Conservation (phyloP, 2,113 vertebrate species). For the Acanthochromis polyacanthus region DNA sequence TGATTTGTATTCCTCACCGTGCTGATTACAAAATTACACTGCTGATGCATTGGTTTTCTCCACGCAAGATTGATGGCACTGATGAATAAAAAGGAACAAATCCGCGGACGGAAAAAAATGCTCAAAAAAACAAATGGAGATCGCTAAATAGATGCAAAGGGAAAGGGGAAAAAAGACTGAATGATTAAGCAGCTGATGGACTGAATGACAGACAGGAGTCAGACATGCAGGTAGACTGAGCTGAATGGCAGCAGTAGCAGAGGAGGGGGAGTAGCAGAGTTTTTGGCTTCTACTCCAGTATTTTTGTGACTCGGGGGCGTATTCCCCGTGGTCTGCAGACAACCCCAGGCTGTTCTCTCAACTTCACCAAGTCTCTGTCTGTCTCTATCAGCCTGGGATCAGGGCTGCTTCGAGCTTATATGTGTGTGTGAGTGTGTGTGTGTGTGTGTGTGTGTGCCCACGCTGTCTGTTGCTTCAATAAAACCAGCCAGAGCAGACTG, state of each 20-base stretch:
- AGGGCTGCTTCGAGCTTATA: constrained; percentile 64
- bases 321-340: constrained; percentile 79
- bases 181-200: constrained; percentile 50
- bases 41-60: constrained; percentile 81
- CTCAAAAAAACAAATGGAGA: constrained; percentile 14
- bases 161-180: constrained; percentile 34
- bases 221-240: constrained; percentile 47
- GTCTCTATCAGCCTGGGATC: constrained; percentile 79
- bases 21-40: constrained; percentile 84
- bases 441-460: constrained; percentile 58
- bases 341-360: constrained; percentile 82
- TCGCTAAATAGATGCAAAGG: constrained; percentile 50
- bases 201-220: constrained; percentile 60
- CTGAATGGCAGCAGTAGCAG: constrained; percentile 43
- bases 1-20: constrained; percentile 82
- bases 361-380: constrained; percentile 77
- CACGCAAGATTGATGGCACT: constrained; percentile 76
- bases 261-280: constrained; percentile 23
- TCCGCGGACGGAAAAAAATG: constrained; percentile 21
- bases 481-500: constrained; percentile 77
- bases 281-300: constrained; percentile 57
- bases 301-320: constrained; percentile 75
- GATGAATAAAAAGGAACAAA: constrained; percentile 68
- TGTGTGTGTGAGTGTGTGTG: constrained; percentile 32
- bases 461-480: constrained; percentile 79